Evolutionary conservation across 1,140 invertebrate species (phyloP), one percentile per base, ranked within the genome.

Genomic region (Sycophaga agraensis): DNA sequence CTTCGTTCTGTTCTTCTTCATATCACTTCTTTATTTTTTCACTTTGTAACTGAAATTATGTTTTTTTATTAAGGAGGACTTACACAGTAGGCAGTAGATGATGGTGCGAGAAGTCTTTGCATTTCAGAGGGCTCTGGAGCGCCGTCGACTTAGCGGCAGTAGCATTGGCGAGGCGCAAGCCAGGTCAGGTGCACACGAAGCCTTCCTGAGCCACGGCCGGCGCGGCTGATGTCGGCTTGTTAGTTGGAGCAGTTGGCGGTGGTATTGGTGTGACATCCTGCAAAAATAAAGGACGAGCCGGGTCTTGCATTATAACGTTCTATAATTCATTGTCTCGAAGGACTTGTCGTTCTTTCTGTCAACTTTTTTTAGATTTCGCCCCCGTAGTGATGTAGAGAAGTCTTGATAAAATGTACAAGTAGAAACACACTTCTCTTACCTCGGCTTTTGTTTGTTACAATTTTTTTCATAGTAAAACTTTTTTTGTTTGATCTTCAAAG

Each of bases 51-150:
- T 45, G 12, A 16, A 48, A 58, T 35, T 48, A 17, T 53, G 31
- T 40, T 34, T 46, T 55, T 37, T 59, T 40, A 37, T 48, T 39
- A 45, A 46, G 66, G 66, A 63, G 64, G 63, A 73, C 67, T 77
- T 73, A 75, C 70, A 68, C 62, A 72, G 69, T 73, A 70, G 74
- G 75, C 76, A 76, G 74, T 77, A 72, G 69, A 74, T 69, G 71
- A 66, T 74, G 68, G 66, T 66, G 66, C 66, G 70, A 73, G 54
- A 70, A 73, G 68, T 71, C 73, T 71, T 74, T 76, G 72, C 70
- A 72, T 68, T 74, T 71, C 71, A 73, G 67, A 69, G 68, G 75
- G 62, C 66, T 70, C 69, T 64, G 70, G 68, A 48, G 68, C 67
- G 65, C 70, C 72, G 73, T 70, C 22, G 48, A 21, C 66, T 62